Evolutionary conservation across 2,888 invertebrate species (phyloP), one percentile per base, ranked within the genome.

Genomic region (Neoaliturus tenellus): DNA sequence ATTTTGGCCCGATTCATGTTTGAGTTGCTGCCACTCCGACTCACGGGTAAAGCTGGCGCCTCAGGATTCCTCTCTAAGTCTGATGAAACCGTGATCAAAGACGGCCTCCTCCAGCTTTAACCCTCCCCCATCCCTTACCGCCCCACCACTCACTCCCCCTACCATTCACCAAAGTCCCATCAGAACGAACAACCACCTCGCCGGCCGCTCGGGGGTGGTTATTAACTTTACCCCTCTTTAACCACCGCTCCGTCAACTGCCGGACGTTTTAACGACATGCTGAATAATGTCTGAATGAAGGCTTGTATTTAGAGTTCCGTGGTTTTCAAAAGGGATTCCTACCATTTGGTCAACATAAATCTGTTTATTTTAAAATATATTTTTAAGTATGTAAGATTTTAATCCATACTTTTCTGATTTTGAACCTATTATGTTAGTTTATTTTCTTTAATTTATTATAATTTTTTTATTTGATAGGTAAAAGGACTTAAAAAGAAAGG

Each of bases 21-120:
- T 55, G 17, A 44, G 44, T 20, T 12, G 55, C 8, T 55, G 23
- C 55, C 23, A 12, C 39, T 39, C 23, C 55, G 23, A 23, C 14
- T 14, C 28, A 17, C 28, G 28, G 62, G 14, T 20, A 62, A 62
- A 55, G 55, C 55, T 23, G 12, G 12, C 62, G 62, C 62, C 62
- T 62, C 28, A 62, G 28, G 62, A 62, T 10, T 8, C 62, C 62
- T 31, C 62, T 62, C 1, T 14, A 55, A 62, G 14, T 62, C 25
- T 62, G 62, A 62, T 62, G 62, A 62, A 25, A 20, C 62, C 31
- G 28, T 28, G 62, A 62, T 62, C 62, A 62, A 62, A 62, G 55
- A 55, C 48, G n/a, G 17, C 17, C 48, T 48, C n/a, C 48, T 14
- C 48, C 48, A 48, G 35, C 44, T 44, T 17, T 6, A 35, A 14